Percentiles rank a stretch among this genome's conserved stretches.
phyloP scores from a whole-genome alignment of 2,888 invertebrate species.

The Lymantria monacha region DNA sequence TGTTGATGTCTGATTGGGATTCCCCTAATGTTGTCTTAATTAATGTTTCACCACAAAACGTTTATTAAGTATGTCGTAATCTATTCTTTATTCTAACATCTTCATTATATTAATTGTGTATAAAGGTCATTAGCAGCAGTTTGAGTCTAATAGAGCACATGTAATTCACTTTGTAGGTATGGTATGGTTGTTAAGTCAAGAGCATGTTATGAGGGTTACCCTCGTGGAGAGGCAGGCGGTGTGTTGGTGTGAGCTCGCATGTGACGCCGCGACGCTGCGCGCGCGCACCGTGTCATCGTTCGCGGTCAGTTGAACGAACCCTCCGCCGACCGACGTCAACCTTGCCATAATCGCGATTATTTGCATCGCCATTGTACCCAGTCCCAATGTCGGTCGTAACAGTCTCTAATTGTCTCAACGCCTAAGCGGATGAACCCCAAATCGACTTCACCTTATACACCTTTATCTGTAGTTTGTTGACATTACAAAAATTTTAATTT shows the following conservation, averaged over 20 bases:
- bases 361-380: conserved; percentile 76
- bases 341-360: conserved; percentile 81
- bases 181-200: conserved; percentile 15
- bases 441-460: conserved; percentile 9
- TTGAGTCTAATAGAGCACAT: not conserved
- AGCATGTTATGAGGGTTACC: conserved; percentile 18
- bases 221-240: conserved; percentile 16
- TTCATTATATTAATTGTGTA: conserved; percentile 10
- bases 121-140: too few species aligned
- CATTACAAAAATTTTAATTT: conserved; percentile 13
- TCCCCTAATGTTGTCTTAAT: conserved; percentile 15
- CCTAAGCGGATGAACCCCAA: conserved; percentile 25
- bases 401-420: conserved; percentile 60
- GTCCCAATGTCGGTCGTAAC: conserved; percentile 55
- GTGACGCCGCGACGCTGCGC: conserved; percentile 68
- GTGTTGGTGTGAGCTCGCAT: conserved; percentile 39
- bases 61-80: conserved; percentile 17
- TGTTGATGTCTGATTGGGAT: conserved; percentile 9
- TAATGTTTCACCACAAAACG: conserved; percentile 7
- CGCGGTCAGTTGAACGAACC: conserved; percentile 82
- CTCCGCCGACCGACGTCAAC: conserved; percentile 75
- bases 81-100: conserved; percentile 24
- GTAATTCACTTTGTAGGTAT: not conserved
- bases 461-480: conserved; percentile 12
- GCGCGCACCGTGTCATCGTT: conserved; percentile 77